Evolutionary conservation across 1,140 invertebrate species (phyloP).

Genomic region (Dendroctonus ponderosae): DNA sequence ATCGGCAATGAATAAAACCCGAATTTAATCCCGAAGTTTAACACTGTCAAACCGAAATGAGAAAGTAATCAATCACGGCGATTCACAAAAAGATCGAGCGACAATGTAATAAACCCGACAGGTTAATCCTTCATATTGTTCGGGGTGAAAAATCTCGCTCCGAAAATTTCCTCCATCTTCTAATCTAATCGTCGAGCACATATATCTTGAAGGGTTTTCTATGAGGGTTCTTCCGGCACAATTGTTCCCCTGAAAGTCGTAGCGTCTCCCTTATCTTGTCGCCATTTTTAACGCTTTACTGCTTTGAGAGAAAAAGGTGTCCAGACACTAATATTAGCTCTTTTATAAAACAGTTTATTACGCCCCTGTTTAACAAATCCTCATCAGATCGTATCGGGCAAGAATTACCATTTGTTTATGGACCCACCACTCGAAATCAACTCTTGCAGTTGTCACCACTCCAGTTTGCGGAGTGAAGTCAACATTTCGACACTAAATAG

Average conservation of each 20-base stretch:
- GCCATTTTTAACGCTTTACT: constrained; percentile 33
- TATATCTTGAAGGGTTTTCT: constrained; percentile 34
- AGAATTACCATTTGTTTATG: too few species aligned
- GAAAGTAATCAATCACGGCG: constrained; percentile 30
- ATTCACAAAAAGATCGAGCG: constrained; percentile 34
- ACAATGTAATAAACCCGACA: constrained; percentile 35
- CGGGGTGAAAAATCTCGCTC: constrained; percentile 30
- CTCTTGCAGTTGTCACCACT: too few species aligned
- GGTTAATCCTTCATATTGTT: constrained; percentile 37
- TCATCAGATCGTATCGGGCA: too few species aligned
- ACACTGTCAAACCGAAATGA: constrained; percentile 29
- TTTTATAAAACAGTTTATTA: constrained; percentile 16
- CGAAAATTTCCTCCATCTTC: constrained; percentile 29
- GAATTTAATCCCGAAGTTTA: constrained; percentile 14
- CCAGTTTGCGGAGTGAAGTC: too few species aligned
- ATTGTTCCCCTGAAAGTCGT: constrained; percentile 32
- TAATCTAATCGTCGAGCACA: constrained; percentile 36
- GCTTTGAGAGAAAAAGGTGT: constrained; percentile 25
- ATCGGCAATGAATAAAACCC: constrained; percentile 27
- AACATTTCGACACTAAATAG: too few species aligned
- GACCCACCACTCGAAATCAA: too few species aligned
- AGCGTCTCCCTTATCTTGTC: constrained; percentile 29
- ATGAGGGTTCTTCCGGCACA: constrained; percentile 27
- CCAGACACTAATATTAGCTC: constrained; percentile 25
- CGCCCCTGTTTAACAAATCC: too few species aligned